These are phyloP conservation scores for Cisticola juncidis DNA, from an alignment of 2,113 vertebrate genomes.

Conservation along the genomic window DNA sequence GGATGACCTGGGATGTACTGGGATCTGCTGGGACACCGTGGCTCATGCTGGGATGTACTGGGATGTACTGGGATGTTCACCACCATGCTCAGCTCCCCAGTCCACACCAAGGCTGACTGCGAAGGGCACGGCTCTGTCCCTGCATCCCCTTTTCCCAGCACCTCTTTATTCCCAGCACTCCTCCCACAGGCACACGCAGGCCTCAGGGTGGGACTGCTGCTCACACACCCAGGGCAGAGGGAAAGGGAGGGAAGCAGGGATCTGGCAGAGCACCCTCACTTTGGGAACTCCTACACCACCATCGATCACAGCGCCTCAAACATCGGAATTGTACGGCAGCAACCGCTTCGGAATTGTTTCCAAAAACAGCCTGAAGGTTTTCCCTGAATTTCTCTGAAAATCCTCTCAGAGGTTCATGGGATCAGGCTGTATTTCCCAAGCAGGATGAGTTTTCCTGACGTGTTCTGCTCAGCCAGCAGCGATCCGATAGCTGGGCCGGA, in stretches of 20 bases:
- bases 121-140: neutral
- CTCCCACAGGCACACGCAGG: accelerated
- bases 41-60: neutral
- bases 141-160: neutral
- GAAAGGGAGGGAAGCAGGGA: neutral
- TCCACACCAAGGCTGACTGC: neutral
- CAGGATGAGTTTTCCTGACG: neutral
- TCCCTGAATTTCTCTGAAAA: neutral
- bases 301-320: accelerated
- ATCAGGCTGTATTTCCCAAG: neutral
- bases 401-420: neutral
- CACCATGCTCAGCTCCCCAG: neutral
- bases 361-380: neutral
- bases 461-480: neutral
- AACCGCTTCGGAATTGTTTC: neutral
- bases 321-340: accelerated
- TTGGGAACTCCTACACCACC: neutral
- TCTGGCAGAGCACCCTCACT: neutral
- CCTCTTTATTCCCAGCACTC: neutral
- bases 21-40: neutral
- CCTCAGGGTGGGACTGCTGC: neutral
- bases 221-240: neutral
- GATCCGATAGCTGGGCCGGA: neutral
- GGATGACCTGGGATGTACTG: too few relatives aligned
- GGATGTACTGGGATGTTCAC: neutral